Base-by-base conservation (phyloP, 2,113 vertebrate genomes). In the Nanorana parkeri region DNA sequence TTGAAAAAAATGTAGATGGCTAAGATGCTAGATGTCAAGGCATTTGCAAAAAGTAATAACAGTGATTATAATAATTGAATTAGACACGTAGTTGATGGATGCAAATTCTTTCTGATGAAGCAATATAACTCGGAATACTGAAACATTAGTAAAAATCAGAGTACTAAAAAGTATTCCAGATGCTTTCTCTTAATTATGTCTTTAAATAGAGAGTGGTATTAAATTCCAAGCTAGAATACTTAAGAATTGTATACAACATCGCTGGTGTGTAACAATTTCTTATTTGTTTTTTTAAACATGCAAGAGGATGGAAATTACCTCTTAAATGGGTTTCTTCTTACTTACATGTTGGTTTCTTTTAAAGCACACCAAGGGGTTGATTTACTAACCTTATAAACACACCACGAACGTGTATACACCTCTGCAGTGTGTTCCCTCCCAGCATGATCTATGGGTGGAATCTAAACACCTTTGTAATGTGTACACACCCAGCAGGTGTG, bases 31-130 rank as follows among this genome's bases (percentile, higher is more conserved):
- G 80, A 75, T 83, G 74, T 64, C 80, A 83, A 66, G 80, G 80
- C 72, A 76, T 83, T 82, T 83, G 76, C 72, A 76, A 61, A 63
- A 76, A 83, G 69, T 73, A 81, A 81, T 81, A 81, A 83, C n/a
- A 32, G 63, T 83, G 71, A 83, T 83, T 76, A 83, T 26, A 68
- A 68, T 51, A 83, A 83, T 68, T 83, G 71, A 32, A 76, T 52
- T 26, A 56, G 64, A 75, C 71, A 76, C 68, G 72, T 68, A 76
- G 69, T 74, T 81, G 60, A 66, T 55, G 80, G 47, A 81, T 81
- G 69, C 80, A 83, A 76, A 83, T 83, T 76, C 80, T 52, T 60
- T 60, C 19, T 41, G 47, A 81, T 81, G 80, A 81, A 74, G 69
- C 80, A 81, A 81, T 63, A 74, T 41, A 81, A 81, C 56, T 65